phyloP scores from a whole-genome alignment of 1,140 invertebrate genomes.

The Apis florea region DNA sequence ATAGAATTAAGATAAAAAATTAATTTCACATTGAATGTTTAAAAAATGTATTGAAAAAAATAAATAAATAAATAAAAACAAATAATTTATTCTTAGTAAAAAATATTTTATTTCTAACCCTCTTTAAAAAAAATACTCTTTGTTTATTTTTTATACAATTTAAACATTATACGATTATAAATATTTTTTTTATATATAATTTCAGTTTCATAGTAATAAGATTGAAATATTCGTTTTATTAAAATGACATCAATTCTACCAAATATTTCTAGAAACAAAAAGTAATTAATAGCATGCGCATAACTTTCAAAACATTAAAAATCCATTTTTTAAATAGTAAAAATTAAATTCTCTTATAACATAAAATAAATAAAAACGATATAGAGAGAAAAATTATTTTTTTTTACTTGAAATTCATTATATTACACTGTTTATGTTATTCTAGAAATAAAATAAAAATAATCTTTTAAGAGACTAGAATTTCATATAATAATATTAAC shows the following conservation, averaged over 20 bases:
- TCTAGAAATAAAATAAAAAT: neutral
- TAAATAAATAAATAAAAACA: no score
- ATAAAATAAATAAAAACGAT: conserved; percentile 23
- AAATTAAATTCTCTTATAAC: neutral
- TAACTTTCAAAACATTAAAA: neutral
- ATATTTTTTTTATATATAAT: neutral
- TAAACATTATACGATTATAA: neutral
- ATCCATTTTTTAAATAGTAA: conserved; percentile 31
- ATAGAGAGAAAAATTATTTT: neutral
- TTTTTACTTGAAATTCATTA: neutral
- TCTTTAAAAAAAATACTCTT: neutral
- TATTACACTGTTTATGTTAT: neutral
- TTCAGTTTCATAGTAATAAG: neutral
- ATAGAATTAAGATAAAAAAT: neutral
- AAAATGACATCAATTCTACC: neutral
- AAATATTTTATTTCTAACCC: conserved; percentile 19
- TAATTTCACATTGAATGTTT: neutral
- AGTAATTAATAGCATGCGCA: neutral
- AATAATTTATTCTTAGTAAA: neutral
- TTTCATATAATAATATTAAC: no score
- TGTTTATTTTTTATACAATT: neutral
- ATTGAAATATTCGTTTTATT: neutral
- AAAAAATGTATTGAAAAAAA: neutral
- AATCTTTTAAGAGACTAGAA: neutral
- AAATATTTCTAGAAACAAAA: neutral